phyloP scores from a whole-genome alignment of 2,113 vertebrate genomes.

The Neogobius melanostomus region DNA sequence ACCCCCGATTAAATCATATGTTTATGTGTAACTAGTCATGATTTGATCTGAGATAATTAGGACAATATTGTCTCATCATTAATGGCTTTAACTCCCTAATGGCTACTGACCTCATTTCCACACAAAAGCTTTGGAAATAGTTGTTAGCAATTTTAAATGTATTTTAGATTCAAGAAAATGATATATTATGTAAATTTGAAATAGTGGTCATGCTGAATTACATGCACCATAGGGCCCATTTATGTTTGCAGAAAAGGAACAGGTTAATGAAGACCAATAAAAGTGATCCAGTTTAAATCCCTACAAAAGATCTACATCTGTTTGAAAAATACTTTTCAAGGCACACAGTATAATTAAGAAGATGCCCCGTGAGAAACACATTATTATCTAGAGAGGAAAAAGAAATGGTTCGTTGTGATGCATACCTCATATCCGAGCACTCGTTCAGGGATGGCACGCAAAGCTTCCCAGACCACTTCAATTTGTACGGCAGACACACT shows the following conservation, averaged over 20 bases:
- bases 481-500: slow-evolving; percentile 89
- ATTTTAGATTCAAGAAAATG: no score
- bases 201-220: not conserved
- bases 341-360: not conserved
- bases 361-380: not conserved
- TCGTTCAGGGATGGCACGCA: slow-evolving; percentile 83
- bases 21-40: no score
- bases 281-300: no score
- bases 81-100: no score
- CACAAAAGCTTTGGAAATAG: no score
- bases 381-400: not conserved
- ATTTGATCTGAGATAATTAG: no score
- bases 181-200: no score
- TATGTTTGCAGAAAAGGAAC: not conserved
- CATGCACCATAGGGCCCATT: not conserved
- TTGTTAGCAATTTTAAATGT: no score
- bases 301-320: slow-evolving; percentile 19
- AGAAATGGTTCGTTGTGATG: slow-evolving; percentile 16
- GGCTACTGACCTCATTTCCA: no score
- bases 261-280: not conserved
- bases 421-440: slow-evolving; percentile 93
- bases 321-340: not conserved
- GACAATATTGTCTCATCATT: no score
- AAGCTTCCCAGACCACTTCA: slow-evolving; percentile 84
- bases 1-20: no score